Conservation (phyloP, 2,888 invertebrate genomes). For the Agonum fuliginosum region DNA sequence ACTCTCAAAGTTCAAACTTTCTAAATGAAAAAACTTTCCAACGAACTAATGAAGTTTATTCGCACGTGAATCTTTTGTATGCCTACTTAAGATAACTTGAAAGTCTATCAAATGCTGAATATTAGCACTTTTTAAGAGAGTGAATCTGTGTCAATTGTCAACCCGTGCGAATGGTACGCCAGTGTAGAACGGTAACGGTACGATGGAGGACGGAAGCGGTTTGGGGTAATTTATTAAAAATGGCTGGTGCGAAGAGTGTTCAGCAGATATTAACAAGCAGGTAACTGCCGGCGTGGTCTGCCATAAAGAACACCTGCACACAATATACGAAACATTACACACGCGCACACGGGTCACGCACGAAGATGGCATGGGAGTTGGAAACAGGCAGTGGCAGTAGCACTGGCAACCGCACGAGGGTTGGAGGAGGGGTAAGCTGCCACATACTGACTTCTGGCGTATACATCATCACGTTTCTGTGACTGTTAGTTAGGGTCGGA, state of each 20-base stretch:
- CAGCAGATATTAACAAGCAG: constrained; percentile 54
- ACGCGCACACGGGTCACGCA: constrained; percentile 21
- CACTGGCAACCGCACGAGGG: no score
- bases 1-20: constrained; percentile 49
- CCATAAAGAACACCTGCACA: constrained; percentile 57
- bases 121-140: constrained; percentile 4
- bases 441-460: no score
- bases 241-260: constrained; percentile 44
- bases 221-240: constrained; percentile 55
- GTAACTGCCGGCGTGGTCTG: constrained; percentile 47
- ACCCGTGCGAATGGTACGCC: background rate
- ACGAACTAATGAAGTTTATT: constrained; percentile 54
- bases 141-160: constrained; percentile 24
- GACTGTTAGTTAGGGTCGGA: background rate
- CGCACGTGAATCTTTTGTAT: constrained; percentile 35
- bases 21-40: constrained; percentile 55
- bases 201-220: background rate
- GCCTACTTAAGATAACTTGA: constrained; percentile 5
- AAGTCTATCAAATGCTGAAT: constrained; percentile 16
- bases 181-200: no score
- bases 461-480: constrained; percentile 44
- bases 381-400: background rate
- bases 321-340: constrained; percentile 57
- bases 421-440: background rate
- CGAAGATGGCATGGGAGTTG: background rate